A percentile compares a stretch with the other conserved stretches of the same genome.
Evolutionary conservation across 2,113 vertebrate species (phyloP).

Genomic region (Corythornis vintsioides): DNA sequence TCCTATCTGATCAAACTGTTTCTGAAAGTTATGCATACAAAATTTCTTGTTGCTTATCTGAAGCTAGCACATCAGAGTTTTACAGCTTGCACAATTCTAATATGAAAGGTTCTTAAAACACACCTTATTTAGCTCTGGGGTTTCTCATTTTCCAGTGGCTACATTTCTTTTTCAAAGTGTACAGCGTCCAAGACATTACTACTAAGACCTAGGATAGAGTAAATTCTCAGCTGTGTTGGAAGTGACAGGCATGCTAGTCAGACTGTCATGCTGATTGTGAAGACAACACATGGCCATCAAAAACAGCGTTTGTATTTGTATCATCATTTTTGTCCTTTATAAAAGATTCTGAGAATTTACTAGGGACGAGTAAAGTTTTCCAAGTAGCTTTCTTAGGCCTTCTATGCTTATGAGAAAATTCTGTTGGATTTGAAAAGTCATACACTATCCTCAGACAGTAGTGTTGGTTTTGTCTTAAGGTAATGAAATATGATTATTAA

Average conservation of each 20-base stretch:
- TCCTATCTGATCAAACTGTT: neutral
- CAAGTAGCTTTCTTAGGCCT: neutral
- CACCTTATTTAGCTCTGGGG: neutral
- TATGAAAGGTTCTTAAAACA: neutral
- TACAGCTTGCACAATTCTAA: neutral
- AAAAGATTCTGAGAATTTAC: neutral
- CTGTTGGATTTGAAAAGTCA: neutral
- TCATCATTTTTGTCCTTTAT: neutral
- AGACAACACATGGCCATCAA: neutral
- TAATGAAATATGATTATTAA: neutral
- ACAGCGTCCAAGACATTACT: neutral
- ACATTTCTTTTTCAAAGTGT: neutral
- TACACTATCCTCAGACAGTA: neutral
- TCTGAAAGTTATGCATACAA: neutral
- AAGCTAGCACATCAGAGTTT: neutral
- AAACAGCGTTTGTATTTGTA: neutral
- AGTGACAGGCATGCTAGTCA: neutral
- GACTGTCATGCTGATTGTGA: neutral
- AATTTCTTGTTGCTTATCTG: neutral
- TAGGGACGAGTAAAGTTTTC: neutral
- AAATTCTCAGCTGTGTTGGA: neutral
- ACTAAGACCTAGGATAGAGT: neutral
- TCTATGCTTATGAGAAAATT: neutral
- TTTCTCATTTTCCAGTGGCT: neutral
- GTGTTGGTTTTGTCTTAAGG: neutral